Base-by-base conservation (phyloP, 2,888 invertebrate genomes). In the Creontiades dilutus region DNA sequence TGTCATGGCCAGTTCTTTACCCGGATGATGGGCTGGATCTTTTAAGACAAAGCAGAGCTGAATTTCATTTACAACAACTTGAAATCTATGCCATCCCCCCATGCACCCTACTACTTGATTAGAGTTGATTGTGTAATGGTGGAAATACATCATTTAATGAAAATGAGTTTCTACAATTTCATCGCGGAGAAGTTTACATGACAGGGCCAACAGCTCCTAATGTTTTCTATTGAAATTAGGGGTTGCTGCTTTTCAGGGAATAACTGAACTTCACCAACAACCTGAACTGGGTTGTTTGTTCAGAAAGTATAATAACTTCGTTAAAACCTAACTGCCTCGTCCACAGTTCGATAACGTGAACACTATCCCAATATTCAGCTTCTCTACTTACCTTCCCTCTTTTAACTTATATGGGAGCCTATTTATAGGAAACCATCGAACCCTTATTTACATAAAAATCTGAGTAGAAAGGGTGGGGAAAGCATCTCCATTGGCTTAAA, bases 361-460 rank as follows among this genome's bases (percentile, higher is more conserved):
- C 78, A 27, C 19, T 75, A 27, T 78, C 78, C 78, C 37, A 78
- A 47, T 47, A 19, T 76, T 19, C 27, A 16, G 14, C 76, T 7
- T 76, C 27, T 76, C 37, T 23, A 12, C 3, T 37, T 47, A 14
- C 86, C 68, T 68, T 46, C 47, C 57, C 47, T 19, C 14, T 13
- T 52, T 27, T 86, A 68, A 86, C 75, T 86, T 86, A 75, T 46
- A n/a, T 28, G 86, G 48, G 52, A 23, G 23, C 28, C 61, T 86
- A 27, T 86, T 86, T 86, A 86, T 68, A 86, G 86, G 75, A 86
- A 75, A 86, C 75, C 86, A 68, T 86, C 86, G 86, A 86, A 86
- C 86, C 86, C 86, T 86, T 61, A 89, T 89, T 89, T 89, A 89
- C 89, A 89, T 89, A 89, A 89, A 89, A 89, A 89, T 89, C 81